Evolutionary conservation across 2,797 vertebrate genomes (phyloP).

Genomic region (Lutjanus argentimaculatus): DNA sequence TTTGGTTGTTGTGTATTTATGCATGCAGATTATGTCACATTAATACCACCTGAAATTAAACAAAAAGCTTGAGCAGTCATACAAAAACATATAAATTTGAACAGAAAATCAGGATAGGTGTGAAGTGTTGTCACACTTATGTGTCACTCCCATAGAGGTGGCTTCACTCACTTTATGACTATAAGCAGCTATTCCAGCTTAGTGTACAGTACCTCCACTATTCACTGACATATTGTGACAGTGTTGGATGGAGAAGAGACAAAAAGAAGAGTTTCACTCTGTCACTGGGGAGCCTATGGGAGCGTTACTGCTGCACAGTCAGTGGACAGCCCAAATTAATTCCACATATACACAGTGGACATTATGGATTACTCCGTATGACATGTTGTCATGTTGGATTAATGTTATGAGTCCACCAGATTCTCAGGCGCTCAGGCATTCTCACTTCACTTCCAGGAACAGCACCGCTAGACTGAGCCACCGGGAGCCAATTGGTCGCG

Average conservation of each 20-base stretch:
- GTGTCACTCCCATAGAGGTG: not conserved
- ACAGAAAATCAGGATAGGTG: not conserved
- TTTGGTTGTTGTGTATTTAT: not conserved
- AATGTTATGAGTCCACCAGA: slow-evolving; percentile 24
- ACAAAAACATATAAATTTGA: not conserved
- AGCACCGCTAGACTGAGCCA: slow-evolving; percentile 30
- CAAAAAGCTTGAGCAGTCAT: not conserved
- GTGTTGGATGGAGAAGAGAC: slow-evolving; percentile 25
- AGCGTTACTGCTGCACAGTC: slow-evolving; percentile 19
- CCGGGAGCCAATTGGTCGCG: slow-evolving; percentile 33
- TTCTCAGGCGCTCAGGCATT: slow-evolving; percentile 34
- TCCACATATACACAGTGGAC: slow-evolving; percentile 31
- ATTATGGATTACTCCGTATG: slow-evolving; percentile 36
- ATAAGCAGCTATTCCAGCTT: slow-evolving; percentile 19
- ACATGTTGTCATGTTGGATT: slow-evolving; percentile 37
- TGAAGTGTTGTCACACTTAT: not conserved
- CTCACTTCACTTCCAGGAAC: slow-evolving; percentile 18
- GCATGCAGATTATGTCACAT: slow-evolving; percentile 9
- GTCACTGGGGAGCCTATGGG: slow-evolving; percentile 8
- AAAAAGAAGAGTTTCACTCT: slow-evolving; percentile 21
- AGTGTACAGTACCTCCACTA: not conserved
- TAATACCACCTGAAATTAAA: not conserved
- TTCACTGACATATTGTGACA: slow-evolving; percentile 32
- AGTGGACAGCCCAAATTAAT: slow-evolving; percentile 44
- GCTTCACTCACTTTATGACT: slow-evolving; percentile 15